These are phyloP conservation scores for Pangasius djambal DNA, from an alignment of 2,797 vertebrate genomes.

Conservation along the genomic window DNA sequence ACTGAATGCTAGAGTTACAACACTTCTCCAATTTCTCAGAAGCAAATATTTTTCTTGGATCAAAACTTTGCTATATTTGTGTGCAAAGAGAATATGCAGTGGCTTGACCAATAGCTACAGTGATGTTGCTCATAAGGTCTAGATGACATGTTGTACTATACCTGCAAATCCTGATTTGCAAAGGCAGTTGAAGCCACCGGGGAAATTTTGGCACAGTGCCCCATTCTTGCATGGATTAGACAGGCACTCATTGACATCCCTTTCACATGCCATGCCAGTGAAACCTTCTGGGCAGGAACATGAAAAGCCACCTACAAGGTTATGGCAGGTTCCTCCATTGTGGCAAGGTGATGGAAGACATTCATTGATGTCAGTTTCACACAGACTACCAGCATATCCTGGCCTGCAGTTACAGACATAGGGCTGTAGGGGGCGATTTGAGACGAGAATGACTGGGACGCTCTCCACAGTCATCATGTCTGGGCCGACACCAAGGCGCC, in stretches of 20 bases:
- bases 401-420: slow-evolving; percentile 91
- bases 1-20: slow-evolving; percentile 65
- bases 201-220: slow-evolving; percentile 92
- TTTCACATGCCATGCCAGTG: slow-evolving; percentile 94
- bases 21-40: slow-evolving; percentile 69
- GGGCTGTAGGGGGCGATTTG: slow-evolving; percentile 85
- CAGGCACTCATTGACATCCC: slow-evolving; percentile 95
- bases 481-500: slow-evolving; percentile 83
- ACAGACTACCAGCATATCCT: slow-evolving; percentile 86
- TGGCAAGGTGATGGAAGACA: slow-evolving; percentile 93
- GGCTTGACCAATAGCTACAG: slow-evolving; percentile 41
- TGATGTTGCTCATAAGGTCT: slow-evolving; percentile 54
- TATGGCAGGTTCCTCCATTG: slow-evolving; percentile 90
- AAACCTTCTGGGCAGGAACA: slow-evolving; percentile 95
- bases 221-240: slow-evolving; percentile 89
- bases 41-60: slow-evolving; percentile 76
- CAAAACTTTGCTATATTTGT: slow-evolving; percentile 49
- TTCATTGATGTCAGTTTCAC: slow-evolving; percentile 90
- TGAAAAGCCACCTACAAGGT: slow-evolving; percentile 93
- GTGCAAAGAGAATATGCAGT: slow-evolving; percentile 33
- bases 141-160: slow-evolving; percentile 67
- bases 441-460: slow-evolving; percentile 86
- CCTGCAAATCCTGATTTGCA: slow-evolving; percentile 96
- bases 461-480: slow-evolving; percentile 84
- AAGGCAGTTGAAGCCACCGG: slow-evolving; percentile 91